Evolutionary conservation across 2,797 vertebrate species (phyloP), one percentile per base, ranked within the genome.

Genomic region (Pagetopsis macropterus): DNA sequence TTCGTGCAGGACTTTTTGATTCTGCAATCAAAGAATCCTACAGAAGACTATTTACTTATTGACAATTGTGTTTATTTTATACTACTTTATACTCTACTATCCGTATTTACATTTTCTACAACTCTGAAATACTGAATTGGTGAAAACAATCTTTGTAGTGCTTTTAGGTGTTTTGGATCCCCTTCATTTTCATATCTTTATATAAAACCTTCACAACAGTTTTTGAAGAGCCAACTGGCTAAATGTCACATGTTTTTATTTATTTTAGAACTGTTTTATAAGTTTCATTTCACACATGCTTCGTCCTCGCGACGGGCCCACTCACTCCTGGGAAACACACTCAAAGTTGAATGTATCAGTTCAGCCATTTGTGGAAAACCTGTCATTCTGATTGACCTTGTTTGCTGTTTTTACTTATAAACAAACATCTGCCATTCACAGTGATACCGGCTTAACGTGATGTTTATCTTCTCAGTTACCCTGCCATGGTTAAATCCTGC

Each of bases 221-320:
- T 75, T 64, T n/a, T 44, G 56, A 65, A 27, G 23, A 63, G 61
- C 69, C 65, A 79, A 66, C 51, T 71, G 62, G 72, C 16, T 51
- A 60, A 67, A 75, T 37, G 60, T 74, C 59, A 81, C 23, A 41
- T 10, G 4, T 57, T 51, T 64, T 73, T 46, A 67, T 27, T 45
- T 17, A 40, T 16, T 65, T 27, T 27, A 27, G 27, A 27, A 48
- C 51, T 45, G 23, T 70, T 61, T 79, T 65, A 48, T 55, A 64
- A 54, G 23, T 60, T 75, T 69, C 60, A 43, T 62, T 76, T 77
- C 57, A 60, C 65, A 79, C 72, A 77, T 37, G 31, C 52, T 56
- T 70, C 1, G 2, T 70, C 43, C 45, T 82, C 49, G 31, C 57
- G 14, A 27, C 19, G 43, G 50, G 10, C 70, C 70, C 64, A 81